These are phyloP conservation scores for Zaprionus lineosus DNA, from an alignment of 2,888 invertebrate species.

Conservation along the genomic window DNA sequence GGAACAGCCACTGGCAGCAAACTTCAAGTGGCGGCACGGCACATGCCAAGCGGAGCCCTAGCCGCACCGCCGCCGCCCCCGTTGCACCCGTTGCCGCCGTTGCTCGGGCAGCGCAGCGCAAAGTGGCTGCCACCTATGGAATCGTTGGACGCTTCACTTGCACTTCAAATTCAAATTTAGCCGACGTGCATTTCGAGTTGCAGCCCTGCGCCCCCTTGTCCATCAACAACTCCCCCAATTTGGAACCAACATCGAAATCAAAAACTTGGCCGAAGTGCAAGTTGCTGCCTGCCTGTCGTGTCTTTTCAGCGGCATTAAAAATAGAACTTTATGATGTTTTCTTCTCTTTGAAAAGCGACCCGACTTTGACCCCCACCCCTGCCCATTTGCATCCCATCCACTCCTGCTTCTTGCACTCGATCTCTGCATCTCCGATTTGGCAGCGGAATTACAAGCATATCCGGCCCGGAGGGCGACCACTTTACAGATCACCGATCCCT, in stretches of 20 bases:
- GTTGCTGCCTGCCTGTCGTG: slow-evolving; percentile 19
- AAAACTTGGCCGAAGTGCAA: slow-evolving; percentile 23
- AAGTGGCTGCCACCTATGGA: slow-evolving; percentile 73
- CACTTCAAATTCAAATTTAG: slow-evolving; percentile 60
- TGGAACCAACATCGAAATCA: slow-evolving; percentile 17
- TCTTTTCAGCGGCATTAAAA: slow-evolving; percentile 60
- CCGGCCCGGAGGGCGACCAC: slow-evolving; percentile 59
- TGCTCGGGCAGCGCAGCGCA: slow-evolving; percentile 26
- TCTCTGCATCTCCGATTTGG: slow-evolving; percentile 19
- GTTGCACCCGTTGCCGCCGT: neutral
- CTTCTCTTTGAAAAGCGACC: slow-evolving; percentile 50
- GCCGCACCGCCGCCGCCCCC: neutral
- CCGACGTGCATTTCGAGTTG: slow-evolving; percentile 38
- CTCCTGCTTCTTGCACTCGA: no score
- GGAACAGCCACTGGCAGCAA: slow-evolving; percentile 25
- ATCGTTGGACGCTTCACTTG: slow-evolving; percentile 55
- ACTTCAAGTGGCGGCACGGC: slow-evolving; percentile 61
- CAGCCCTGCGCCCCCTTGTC: slow-evolving; percentile 14
- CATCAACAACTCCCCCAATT: slow-evolving; percentile 53
- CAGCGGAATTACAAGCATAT: slow-evolving; percentile 66
- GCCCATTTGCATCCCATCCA: no score
- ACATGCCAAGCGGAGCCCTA: slow-evolving; percentile 53
- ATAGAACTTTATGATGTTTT: slow-evolving; percentile 74
- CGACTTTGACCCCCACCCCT: slow-evolving; percentile 45
- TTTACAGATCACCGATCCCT: slow-evolving; percentile 19